Conservation (phyloP, 2,797 vertebrate species). For the Hippoglossus hippoglossus region DNA sequence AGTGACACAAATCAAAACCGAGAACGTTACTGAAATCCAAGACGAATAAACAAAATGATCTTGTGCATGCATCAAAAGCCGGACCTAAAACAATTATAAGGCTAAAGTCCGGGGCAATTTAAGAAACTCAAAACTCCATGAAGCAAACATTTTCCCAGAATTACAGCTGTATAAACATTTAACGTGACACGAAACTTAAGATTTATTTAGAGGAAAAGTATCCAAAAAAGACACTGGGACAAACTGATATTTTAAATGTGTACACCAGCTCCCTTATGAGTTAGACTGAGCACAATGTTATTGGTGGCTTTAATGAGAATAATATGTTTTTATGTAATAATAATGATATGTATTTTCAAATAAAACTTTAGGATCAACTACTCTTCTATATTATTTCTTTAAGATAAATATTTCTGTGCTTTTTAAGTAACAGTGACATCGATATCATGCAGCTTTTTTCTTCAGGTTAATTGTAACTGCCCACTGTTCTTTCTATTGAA, state of each 20-base stretch:
- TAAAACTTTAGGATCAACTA: not conserved
- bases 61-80: conserved; percentile 26
- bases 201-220: conserved; percentile 29
- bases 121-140: conserved; percentile 38
- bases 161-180: conserved; percentile 43
- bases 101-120: conserved; percentile 11
- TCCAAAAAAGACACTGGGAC: conserved; percentile 8
- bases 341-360: not conserved
- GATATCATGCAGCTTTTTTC: not conserved
- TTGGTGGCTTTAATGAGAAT: conserved; percentile 11
- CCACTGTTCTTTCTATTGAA: conserved; percentile 2
- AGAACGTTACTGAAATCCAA: conserved; percentile 30
- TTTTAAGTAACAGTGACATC: conserved; percentile 7
- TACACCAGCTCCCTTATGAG: conserved; percentile 13
- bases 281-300: not conserved
- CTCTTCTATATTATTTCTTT: not conserved
- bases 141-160: conserved; percentile 48
- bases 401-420: not conserved
- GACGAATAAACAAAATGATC: conserved; percentile 30
- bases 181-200: conserved; percentile 33
- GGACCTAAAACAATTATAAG: conserved; percentile 31
- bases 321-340: no score
- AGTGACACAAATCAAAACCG: conserved; percentile 4
- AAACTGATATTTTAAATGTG: conserved; percentile 9
- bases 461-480: no score